These are phyloP conservation scores for Antedon mediterranea DNA, from an alignment of 53 echinoderm and acorn worm genomes.

Conservation along the genomic window DNA sequence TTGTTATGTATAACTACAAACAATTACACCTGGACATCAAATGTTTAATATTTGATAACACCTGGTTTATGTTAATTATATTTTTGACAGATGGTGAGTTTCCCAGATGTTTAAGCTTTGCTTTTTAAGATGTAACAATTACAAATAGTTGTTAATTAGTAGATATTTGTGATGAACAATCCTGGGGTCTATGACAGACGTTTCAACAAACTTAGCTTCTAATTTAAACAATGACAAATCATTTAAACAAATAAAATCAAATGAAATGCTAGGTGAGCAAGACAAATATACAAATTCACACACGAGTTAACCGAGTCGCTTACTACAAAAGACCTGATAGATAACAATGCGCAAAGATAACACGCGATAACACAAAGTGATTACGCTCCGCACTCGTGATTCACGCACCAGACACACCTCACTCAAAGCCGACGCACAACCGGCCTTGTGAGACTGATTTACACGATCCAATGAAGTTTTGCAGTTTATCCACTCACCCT, in stretches of 20 bases:
- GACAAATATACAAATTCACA: not conserved
- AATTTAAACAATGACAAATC: not conserved
- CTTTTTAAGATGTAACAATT: not conserved
- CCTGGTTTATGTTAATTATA: not conserved
- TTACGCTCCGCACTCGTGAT: not conserved
- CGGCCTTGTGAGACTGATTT: not conserved
- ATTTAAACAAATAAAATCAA: not conserved
- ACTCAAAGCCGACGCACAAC: not conserved
- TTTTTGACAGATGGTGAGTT: not conserved
- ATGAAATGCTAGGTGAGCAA: not conserved
- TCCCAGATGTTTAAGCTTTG: not conserved
- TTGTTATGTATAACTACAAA: too few relatives aligned
- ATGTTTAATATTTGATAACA: not conserved
- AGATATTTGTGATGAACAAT: not conserved
- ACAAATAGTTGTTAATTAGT: not conserved
- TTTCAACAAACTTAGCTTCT: not conserved
- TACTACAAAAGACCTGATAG: not conserved
- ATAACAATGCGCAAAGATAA: not conserved
- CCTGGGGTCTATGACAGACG: not conserved
- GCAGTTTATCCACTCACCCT: not conserved
- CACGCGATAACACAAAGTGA: not conserved
- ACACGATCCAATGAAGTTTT: not conserved
- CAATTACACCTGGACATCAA: too few relatives aligned
- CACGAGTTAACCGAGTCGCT: not conserved
- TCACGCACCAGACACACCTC: not conserved